Percentiles rank a stretch among this genome's conserved stretches.
phyloP scores from a whole-genome alignment of 2,888 invertebrate species.

The Flexamia atlantica region DNA sequence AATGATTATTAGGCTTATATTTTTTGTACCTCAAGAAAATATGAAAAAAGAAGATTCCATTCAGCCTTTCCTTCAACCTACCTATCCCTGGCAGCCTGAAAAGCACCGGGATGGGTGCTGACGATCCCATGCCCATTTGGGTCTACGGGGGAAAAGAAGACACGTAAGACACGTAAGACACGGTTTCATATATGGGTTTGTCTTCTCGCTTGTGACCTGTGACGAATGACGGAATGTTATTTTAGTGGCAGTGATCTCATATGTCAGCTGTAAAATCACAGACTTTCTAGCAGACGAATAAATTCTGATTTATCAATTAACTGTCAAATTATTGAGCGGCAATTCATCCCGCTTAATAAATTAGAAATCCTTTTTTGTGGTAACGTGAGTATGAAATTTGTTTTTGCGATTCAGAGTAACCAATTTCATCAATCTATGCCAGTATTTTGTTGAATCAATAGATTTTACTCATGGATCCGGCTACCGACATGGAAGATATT shows the following conservation, averaged over 20 bases:
- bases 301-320: not conserved
- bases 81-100: no score
- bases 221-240: no score
- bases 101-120: no score
- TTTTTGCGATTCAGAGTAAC: not conserved
- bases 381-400: not conserved
- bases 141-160: no score
- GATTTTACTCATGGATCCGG: not conserved
- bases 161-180: no score
- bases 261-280: not conserved
- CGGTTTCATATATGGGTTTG: no score
- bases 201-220: no score
- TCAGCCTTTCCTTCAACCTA: no score
- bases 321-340: not conserved
- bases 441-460: not conserved
- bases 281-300: constrained; percentile 7
- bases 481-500: constrained; percentile 14
- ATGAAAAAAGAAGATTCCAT: no score
- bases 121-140: no score
- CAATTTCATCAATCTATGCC: not conserved
- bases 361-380: not conserved
- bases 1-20: no score
- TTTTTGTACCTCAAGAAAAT: no score
- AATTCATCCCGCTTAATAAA: not conserved
- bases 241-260: not conserved